Conservation (phyloP, 2,888 invertebrate species). For the Polydrusus tereticollis region DNA sequence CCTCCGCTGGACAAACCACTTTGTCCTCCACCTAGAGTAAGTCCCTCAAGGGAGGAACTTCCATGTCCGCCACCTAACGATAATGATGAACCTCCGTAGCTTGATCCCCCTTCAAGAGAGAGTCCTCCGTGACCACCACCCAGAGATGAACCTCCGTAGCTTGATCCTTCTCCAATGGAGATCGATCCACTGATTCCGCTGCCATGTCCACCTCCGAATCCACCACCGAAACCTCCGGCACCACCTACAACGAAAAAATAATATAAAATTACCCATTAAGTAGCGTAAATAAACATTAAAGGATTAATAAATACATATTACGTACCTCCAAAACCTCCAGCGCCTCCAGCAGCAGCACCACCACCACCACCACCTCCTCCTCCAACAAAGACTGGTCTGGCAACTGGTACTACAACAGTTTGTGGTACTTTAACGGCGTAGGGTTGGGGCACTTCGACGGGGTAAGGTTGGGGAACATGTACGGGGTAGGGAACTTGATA, state of each 20-base stretch:
- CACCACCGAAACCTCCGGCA: slow-evolving; percentile 33
- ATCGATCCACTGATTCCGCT: slow-evolving; percentile 26
- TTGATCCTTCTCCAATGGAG: slow-evolving; percentile 14
- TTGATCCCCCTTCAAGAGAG: slow-evolving; percentile 31
- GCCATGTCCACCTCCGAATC: slow-evolving; percentile 24
- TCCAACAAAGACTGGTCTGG: slow-evolving; percentile 55
- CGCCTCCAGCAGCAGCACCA: slow-evolving; percentile 47
- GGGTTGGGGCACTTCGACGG: slow-evolving; percentile 71
- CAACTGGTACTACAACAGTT: slow-evolving; percentile 57
- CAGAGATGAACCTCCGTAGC: not conserved
- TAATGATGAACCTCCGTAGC: slow-evolving; percentile 17
- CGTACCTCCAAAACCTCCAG: slow-evolving; percentile 42
- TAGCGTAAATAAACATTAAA: not conserved
- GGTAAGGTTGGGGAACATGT: slow-evolving; percentile 70
- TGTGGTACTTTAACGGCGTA: slow-evolving; percentile 64
- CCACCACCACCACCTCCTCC: slow-evolving; percentile 55
- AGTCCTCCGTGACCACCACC: not conserved
- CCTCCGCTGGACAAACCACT: not conserved
- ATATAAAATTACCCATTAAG: not conserved
- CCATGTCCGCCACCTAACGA: slow-evolving; percentile 18
- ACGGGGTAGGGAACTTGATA: slow-evolving; percentile 67
- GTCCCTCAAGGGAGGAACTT: not conserved
- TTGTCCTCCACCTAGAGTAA: slow-evolving; percentile 24
- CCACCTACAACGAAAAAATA: not conserved
- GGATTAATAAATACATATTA: not conserved